These are phyloP conservation scores for Hyposoter dolosus DNA, from an alignment of 2,888 invertebrate species.

Conservation along the genomic window DNA sequence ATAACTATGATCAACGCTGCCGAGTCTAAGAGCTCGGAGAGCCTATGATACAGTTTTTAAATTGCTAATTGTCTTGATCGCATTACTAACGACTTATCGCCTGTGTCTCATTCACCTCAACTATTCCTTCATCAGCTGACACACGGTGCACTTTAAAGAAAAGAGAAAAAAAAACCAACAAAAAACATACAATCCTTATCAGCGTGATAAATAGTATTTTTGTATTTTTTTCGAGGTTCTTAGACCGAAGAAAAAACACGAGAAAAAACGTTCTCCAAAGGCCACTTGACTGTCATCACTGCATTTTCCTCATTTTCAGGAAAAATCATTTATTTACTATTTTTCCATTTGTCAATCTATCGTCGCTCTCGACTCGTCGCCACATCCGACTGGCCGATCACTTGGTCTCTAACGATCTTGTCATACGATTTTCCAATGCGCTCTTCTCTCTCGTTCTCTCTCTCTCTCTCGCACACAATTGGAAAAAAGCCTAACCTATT, in stretches of 20 bases:
- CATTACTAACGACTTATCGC: slow-evolving; percentile 20
- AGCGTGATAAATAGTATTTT: slow-evolving; percentile 49
- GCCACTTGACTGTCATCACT: slow-evolving; percentile 64
- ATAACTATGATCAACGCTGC: slow-evolving; percentile 76
- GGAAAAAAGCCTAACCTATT: slow-evolving; percentile 80
- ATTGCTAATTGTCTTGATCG: slow-evolving; percentile 71
- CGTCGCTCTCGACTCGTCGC: slow-evolving; percentile 51
- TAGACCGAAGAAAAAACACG: slow-evolving; percentile 10
- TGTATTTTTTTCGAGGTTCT: slow-evolving; percentile 3
- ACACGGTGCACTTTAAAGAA: slow-evolving; percentile 44
- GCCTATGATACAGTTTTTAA: slow-evolving; percentile 78
- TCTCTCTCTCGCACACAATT: slow-evolving; percentile 71
- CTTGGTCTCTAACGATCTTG: slow-evolving; percentile 9
- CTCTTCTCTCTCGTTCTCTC: slow-evolving; percentile 9
- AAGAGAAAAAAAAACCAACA: slow-evolving; percentile 47
- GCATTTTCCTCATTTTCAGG: slow-evolving; percentile 1
- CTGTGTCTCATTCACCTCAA: slow-evolving; percentile 16
- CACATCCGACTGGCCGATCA: slow-evolving; percentile 63
- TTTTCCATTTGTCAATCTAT: slow-evolving; percentile 41
- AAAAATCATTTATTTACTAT: slow-evolving; percentile 33
- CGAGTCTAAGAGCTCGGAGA: slow-evolving; percentile 74
- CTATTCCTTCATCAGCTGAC: slow-evolving; percentile 37
- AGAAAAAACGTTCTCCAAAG: slow-evolving; percentile 61
- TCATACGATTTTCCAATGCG: slow-evolving; percentile 42
- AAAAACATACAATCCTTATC: slow-evolving; percentile 52